Base-by-base conservation (phyloP, 2,113 vertebrate genomes). In the Mustela lutreola region DNA sequence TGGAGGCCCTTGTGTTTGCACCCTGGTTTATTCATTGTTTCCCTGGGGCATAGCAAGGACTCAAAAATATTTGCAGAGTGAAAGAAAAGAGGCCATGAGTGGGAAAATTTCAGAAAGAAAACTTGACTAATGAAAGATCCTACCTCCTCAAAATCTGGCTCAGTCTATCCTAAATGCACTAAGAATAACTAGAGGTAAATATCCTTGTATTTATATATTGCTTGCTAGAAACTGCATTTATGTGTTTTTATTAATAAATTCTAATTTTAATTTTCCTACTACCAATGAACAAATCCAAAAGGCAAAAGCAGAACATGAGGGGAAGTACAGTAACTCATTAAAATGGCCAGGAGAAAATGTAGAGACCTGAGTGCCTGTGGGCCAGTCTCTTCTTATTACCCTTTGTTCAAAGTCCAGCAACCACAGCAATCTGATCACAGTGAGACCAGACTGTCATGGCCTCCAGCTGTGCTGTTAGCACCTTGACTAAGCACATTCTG, bases 161-260 rank as follows among this genome's bases (percentile, higher is more conserved):
- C 63, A 80, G 39, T 88, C 26, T 91, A 62, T 95, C 42, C 42
- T 48, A 96, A 91, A 83, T 58, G 79, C 53, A 95, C 78, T 79
- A 91, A 11, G 48, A 95, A 45, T 88, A 91, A 94, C 67, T 89
- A 85, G 19, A 97, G 63, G 26, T 19, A 96, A 98, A 93, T 91
- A 53, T 80, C 39, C 39, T 63, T 48, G 7, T 75, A 62, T 24
- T 89, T 89, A 89, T 9, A 70, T 19, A 84, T 28, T 21, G 1
- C 71, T 83, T 91, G 65, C 45, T 50, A 24, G 39, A 12, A 89
- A 96, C 8, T 78, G 4, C 56, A 73, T 85, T 88, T 87, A 71
- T 80, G 71, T 24, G 11, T 53, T 76, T 63, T 81, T 65, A 48
- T 56, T 91, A 91, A 86, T 53, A 78, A 33, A 79, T 73, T 85